Evolutionary conservation across 2,888 invertebrate species (phyloP).

Genomic region (Tetranychus truncatus): DNA sequence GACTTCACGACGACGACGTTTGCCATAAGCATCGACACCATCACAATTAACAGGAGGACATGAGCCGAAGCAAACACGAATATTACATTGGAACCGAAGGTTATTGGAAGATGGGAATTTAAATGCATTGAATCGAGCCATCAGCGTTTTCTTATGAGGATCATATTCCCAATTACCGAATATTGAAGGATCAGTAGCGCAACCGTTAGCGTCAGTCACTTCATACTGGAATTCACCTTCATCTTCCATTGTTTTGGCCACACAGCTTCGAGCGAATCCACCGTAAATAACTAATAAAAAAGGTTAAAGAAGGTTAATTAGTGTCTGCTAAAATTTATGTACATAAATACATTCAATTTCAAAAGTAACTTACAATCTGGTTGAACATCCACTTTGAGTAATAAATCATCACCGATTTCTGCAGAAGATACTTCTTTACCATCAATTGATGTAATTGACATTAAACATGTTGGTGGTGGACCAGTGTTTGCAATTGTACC

Average conservation of each 20-base stretch:
- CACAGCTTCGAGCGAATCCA: constrained; percentile 76
- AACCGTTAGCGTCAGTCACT: constrained; percentile 81
- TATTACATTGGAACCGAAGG: constrained; percentile 84
- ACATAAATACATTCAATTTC: constrained; percentile 31
- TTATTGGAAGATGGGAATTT: constrained; percentile 87
- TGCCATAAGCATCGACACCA: constrained; percentile 72
- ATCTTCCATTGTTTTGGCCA: constrained; percentile 60
- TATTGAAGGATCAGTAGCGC: constrained; percentile 74
- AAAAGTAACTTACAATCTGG: constrained; percentile 36
- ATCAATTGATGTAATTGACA: constrained; percentile 68
- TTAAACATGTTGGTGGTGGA: constrained; percentile 73
- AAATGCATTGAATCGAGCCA: constrained; percentile 78
- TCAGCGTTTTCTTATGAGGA: constrained; percentile 59
- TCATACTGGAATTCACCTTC: constrained; percentile 69
- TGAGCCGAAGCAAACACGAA: constrained; percentile 79
- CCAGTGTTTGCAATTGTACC: constrained; percentile 88
- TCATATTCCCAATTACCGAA: constrained; percentile 85
- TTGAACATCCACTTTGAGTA: constrained; percentile 64
- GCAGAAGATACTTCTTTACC: constrained; percentile 76
- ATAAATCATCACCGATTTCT: constrained; percentile 72
- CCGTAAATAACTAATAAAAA: constrained; percentile 43
- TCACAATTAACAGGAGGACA: constrained; percentile 87
- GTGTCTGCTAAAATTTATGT: not conserved
- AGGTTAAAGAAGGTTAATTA: constrained; percentile 9
- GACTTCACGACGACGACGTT: constrained; percentile 39